phyloP scores from a whole-genome alignment of 1,140 invertebrate genomes.

The Drosophila novamexicana region DNA sequence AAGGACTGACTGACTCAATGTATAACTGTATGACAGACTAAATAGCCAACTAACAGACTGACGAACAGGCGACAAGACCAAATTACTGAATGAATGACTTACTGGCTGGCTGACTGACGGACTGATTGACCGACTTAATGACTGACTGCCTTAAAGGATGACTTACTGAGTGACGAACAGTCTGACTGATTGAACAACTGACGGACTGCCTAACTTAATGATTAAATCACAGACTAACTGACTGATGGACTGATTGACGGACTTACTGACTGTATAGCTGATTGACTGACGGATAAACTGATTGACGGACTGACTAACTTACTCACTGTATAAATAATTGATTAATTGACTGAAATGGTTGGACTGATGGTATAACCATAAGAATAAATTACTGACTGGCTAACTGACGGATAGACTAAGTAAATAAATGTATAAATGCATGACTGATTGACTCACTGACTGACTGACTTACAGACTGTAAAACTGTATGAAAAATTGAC shows the following conservation, averaged over 20 bases:
- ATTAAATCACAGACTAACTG: background rate
- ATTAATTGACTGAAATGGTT: background rate
- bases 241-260: background rate
- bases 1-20: background rate
- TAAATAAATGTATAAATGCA: background rate
- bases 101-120: background rate
- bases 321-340: too few species aligned
- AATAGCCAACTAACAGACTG: too few species aligned
- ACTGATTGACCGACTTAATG: background rate
- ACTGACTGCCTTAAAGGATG: background rate
- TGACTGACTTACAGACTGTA: background rate
- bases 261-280: background rate
- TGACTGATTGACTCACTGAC: background rate
- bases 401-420: background rate
- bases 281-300: too few species aligned
- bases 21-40: background rate
- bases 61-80: too few species aligned
- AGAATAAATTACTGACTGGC: background rate
- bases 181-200: background rate
- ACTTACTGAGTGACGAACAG: background rate
- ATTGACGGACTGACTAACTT: background rate
- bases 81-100: too few species aligned
- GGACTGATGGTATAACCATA: background rate
- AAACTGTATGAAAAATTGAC: background rate
- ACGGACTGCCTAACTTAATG: background rate